phyloP scores from a whole-genome alignment of 2,888 invertebrate species.

The Megastigmus dorsalis region DNA sequence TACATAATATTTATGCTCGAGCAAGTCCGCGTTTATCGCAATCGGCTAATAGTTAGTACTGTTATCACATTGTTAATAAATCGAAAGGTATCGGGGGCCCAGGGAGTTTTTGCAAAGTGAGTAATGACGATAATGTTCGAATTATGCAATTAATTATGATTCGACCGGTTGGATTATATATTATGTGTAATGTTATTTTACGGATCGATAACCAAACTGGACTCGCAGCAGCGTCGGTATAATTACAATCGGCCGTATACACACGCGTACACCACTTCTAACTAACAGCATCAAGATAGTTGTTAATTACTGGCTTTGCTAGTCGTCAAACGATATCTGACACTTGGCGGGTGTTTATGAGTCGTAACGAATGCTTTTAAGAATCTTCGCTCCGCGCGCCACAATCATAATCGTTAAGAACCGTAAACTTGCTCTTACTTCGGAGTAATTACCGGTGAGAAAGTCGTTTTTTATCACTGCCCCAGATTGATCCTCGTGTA shows the following conservation, averaged over 20 bases:
- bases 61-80: conserved; percentile 45
- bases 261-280: conserved; percentile 1
- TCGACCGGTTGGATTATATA: conserved; percentile 29
- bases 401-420: conserved; percentile 57
- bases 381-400: conserved; percentile 31
- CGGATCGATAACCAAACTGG: conserved; percentile 49
- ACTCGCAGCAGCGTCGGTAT: conserved; percentile 12
- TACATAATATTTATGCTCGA: conserved; percentile 1
- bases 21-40: background rate
- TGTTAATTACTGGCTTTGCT: conserved; percentile 49
- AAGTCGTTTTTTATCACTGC: conserved; percentile 45
- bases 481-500: conserved; percentile 35
- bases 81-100: background rate
- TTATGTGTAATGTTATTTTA: conserved; percentile 47
- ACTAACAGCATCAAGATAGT: conserved; percentile 48
- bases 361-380: conserved; percentile 48
- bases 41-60: conserved; percentile 21
- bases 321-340: conserved; percentile 53
- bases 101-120: background rate
- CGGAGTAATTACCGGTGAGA: conserved; percentile 46
- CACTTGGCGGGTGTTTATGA: conserved; percentile 51
- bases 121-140: conserved; percentile 33
- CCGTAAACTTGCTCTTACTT: conserved; percentile 55
- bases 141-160: conserved; percentile 42
- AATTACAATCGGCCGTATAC: conserved; percentile 45